phyloP scores from a whole-genome alignment of 2,888 invertebrate genomes.

The Metalampra italica region DNA sequence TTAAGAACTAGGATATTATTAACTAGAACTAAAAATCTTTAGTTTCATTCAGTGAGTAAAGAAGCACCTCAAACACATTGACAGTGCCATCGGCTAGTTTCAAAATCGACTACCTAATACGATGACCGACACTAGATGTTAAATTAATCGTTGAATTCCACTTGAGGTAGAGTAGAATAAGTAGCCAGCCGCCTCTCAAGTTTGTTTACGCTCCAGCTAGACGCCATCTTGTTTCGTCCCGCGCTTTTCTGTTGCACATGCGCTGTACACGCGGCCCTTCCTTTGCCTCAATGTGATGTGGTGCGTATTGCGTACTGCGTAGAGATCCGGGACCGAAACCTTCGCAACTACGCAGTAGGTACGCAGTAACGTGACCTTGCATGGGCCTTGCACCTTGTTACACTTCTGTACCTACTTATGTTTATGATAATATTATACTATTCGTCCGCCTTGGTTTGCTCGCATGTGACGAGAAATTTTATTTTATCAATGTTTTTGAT shows the following conservation, averaged over 20 bases:
- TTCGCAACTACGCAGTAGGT: conserved; percentile 12
- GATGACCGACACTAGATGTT: no score
- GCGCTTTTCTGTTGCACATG: conserved; percentile 16
- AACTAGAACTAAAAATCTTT: no score
- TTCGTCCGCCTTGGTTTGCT: not conserved
- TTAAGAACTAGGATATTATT: no score
- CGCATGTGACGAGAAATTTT: no score
- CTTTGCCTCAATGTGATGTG: not conserved
- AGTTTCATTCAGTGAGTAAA: no score
- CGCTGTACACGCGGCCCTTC: conserved; percentile 6
- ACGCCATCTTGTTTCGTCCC: conserved; percentile 10
- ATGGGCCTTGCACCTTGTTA: not conserved
- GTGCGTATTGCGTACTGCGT: not conserved
- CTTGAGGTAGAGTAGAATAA: not conserved
- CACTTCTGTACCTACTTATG: conserved; percentile 2
- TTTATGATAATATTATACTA: not conserved
- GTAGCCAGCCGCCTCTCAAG: not conserved
- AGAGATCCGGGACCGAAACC: conserved; percentile 3
- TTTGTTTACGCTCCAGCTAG: conserved; percentile 4
- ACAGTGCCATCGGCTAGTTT: no score
- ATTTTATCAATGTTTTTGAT: no score
- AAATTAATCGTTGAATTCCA: not conserved
- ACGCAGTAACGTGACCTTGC: conserved; percentile 8
- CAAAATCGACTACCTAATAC: no score
- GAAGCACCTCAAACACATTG: no score